Evolutionary conservation across 2,888 invertebrate species (phyloP), one percentile per base, ranked within the genome.

Genomic region (Tetragonula carbonaria): DNA sequence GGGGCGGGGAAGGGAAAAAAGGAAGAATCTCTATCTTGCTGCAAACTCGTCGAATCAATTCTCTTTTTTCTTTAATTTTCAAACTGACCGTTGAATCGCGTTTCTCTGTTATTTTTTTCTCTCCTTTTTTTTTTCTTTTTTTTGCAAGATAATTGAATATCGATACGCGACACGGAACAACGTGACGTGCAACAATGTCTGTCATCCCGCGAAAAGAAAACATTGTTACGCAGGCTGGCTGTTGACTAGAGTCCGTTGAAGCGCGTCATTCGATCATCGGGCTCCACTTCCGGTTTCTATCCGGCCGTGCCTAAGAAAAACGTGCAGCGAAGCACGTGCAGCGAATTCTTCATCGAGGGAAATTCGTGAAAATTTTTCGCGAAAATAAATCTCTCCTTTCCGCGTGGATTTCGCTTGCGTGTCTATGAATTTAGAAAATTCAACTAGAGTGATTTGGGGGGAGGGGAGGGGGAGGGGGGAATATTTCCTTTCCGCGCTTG

Each of bases 201-300:
- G 55, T 53, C 11, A 65, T 65, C 28, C 8, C n/a, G 8, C 6
- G 2, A 50, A 57, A 71, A 59, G 71, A 59, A 76, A 76, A 76
- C 72, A 80, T 70, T 70, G 74, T 77, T 59, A 50, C 66, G 33
- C 72, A 33, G 71, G 28, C 28, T 28, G 28, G 77, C 57, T 78
- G 38, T 16, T 0, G 23, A 45, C n/a, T 74, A 28, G 28, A 66
- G 21, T 66, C 18, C 16, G 6, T 23, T 21, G 74, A 78, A 80
- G 75, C 80, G 55, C 67, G 70, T 51, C 50, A 59, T 66, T 74
- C 78, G 65, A 84, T 74, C 14, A 53, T 77, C 71, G 38, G 63
- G n/a, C 70, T 57, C 65, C 23, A 74, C 62, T 73, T 70, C 74
- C 85, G 78, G 72, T 67, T 74, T 33, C 72, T 28, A n/a, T 84